Conservation (phyloP, 64 coral and sea anemone genomes). For the Astreopora myriophthalma region DNA sequence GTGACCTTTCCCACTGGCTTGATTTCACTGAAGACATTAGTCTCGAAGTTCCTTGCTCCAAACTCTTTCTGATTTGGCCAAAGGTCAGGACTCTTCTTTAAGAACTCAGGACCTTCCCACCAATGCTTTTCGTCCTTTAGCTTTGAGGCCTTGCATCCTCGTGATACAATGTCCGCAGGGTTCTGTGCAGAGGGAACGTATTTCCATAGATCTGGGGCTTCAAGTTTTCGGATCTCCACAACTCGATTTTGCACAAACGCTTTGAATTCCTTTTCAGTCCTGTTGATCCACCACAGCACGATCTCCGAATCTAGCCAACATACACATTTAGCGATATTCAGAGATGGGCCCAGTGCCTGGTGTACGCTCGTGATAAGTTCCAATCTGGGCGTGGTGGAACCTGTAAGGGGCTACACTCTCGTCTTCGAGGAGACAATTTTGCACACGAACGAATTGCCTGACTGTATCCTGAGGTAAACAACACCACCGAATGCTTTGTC, state of each 20-base stretch:
- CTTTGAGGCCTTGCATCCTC: neutral
- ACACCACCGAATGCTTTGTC: no score
- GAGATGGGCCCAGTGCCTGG: neutral
- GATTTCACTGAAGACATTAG: neutral
- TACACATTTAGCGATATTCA: neutral
- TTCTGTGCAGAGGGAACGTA: neutral
- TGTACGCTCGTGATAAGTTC: neutral
- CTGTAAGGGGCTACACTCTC: neutral
- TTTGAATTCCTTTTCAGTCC: conserved; percentile 4
- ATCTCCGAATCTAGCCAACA: conserved; percentile 67
- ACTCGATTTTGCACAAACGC: no score
- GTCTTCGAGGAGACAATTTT: neutral
- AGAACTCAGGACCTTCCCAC: neutral
- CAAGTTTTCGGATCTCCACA: conserved; percentile 7
- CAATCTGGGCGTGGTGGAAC: neutral
- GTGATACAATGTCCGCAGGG: neutral
- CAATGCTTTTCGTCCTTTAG: neutral
- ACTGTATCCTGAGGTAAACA: neutral
- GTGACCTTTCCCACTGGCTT: neutral
- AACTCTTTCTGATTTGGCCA: no score
- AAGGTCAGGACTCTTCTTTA: no score
- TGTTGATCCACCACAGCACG: conserved; percentile 57
- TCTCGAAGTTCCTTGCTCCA: neutral
- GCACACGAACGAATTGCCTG: neutral
- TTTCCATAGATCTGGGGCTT: conserved; percentile 14